These are phyloP conservation scores for Perizoma affinitatum DNA, from an alignment of 2,888 invertebrate genomes.

Conservation along the genomic window DNA sequence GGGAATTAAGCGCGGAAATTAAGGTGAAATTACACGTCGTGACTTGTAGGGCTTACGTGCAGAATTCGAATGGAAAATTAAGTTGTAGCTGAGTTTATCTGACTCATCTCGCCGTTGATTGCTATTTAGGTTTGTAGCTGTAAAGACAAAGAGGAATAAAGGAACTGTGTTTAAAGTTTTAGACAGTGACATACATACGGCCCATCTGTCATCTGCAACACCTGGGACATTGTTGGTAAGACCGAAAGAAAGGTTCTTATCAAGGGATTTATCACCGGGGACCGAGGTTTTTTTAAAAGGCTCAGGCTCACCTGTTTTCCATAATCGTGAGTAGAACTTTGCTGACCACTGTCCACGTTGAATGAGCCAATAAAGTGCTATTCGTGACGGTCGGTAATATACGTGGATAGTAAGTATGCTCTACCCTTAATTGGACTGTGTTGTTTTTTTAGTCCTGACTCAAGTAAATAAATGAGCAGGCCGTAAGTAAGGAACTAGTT, in stretches of 20 bases:
- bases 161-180: too few relatives aligned
- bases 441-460: slow-evolving; percentile 11
- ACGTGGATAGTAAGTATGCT: slow-evolving; percentile 51
- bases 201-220: too few relatives aligned
- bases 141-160: too few relatives aligned
- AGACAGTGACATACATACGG: too few relatives aligned
- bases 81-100: slow-evolving; percentile 26
- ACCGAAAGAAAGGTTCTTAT: too few relatives aligned
- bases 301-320: slow-evolving; percentile 3
- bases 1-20: slow-evolving; percentile 43
- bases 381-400: slow-evolving; percentile 57
- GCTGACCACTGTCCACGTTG: slow-evolving; percentile 37
- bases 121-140: background rate
- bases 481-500: background rate
- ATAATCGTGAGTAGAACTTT: slow-evolving; percentile 15
- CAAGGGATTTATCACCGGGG: too few relatives aligned
- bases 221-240: too few relatives aligned
- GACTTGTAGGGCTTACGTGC: slow-evolving; percentile 32
- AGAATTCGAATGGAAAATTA: slow-evolving; percentile 33
- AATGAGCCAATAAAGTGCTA: slow-evolving; percentile 50
- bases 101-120: slow-evolving; percentile 14
- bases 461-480: background rate
- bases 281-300: too few relatives aligned
- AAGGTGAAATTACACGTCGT: slow-evolving; percentile 38
- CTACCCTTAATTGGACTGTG: slow-evolving; percentile 62